Base-by-base conservation (phyloP, 35 echinoderm and acorn worm genomes). In the Heliocidaris tuberculata region DNA sequence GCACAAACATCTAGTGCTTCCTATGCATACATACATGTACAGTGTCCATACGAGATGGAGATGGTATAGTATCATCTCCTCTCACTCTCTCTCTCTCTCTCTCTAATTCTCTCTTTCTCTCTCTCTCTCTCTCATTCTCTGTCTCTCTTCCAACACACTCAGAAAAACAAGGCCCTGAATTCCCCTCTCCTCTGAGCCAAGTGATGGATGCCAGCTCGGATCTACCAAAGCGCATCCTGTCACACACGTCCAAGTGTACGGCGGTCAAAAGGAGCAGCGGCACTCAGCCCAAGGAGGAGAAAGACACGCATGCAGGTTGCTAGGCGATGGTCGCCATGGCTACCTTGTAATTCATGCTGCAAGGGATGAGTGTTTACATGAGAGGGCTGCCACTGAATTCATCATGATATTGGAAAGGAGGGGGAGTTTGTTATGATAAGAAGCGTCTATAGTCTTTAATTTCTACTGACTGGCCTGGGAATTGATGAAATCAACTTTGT, bases 271-370 rank as follows among this genome's bases (percentile, higher is more conserved):
- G 60, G 60, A 70, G 60, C 60, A 70, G 60, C 60, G 15, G 60
- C 60, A 21, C 60, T 70, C 59, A 13, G 19, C 60, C 21, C 60
- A 70, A 70, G 86, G 86, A 88, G 86, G 86, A 88, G 86, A 27
- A 88, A 32, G 86, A 88, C 86, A 88, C 86, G 86, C 86, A 88
- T 32, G 86, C 6, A 13, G 86, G 86, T 88, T 88, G 86, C 86
- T 35, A 32, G 86, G 86, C 21, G 24, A 78, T 85, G 17, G 94
- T 94, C 42, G 56, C 93, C 93, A 61, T 78, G 93, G 70, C 93
- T n/a, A 71, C 93, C 56, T 5, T 42, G 93, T 61, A 94, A 65
- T 59, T 94, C 93, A 94, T 59, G 54, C 31, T 59, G 50, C 19
- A 24, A 94, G 70, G 59, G 93, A 65, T 24, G 27, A 59, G 27